Evolutionary conservation across 2,797 vertebrate species (phyloP), one percentile per base, ranked within the genome.

Genomic region (Protonibea diacanthus): DNA sequence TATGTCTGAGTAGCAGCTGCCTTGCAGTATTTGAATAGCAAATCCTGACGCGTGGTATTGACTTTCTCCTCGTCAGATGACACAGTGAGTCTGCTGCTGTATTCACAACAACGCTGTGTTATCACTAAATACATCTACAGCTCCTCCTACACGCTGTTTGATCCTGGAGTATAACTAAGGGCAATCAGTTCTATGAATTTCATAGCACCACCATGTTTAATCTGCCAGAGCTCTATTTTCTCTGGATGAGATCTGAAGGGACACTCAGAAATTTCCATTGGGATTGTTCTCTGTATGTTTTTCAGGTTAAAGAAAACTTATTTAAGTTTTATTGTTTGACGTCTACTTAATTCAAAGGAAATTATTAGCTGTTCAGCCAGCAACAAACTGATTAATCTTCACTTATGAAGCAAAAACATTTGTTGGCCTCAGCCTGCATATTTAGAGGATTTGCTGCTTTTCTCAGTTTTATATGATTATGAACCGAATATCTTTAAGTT

Each of bases 1-100:
- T n/a, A 8, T 57, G 59, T 62, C 58, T 45, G 17, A 58, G 63
- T 13, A 48, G 64, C 69, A 66, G 60, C 71, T 74, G 55, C 45
- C 13, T 57, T 8, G 6, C 25, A 17, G 48, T 3, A 68, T 92
- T 92, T 94, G 85, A 86, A 85, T 91, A 89, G 79, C 88, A 92
- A 93, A 92, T 89, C 42, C 47, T 52, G 66, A 6, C 14, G 33
- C 0, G 0, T 27, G 8, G 21, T 44, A 11, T 69, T 49, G 75
- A 44, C 59, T 17, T 67, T 27, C 25, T 59, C 38, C 20, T 56
- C 6, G 20, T 57, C 61, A n/a, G 42, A 49, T 11, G n/a, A 18
- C 29, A 40, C 45, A 3, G 29, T 1, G 25, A 57, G 38, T 47
- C 49, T 38, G 66, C 59, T 1, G 60, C 62, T 80, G 57, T 48